Evolutionary conservation across 2,888 invertebrate genomes (phyloP).

Genomic region (Cheilosia pagana): DNA sequence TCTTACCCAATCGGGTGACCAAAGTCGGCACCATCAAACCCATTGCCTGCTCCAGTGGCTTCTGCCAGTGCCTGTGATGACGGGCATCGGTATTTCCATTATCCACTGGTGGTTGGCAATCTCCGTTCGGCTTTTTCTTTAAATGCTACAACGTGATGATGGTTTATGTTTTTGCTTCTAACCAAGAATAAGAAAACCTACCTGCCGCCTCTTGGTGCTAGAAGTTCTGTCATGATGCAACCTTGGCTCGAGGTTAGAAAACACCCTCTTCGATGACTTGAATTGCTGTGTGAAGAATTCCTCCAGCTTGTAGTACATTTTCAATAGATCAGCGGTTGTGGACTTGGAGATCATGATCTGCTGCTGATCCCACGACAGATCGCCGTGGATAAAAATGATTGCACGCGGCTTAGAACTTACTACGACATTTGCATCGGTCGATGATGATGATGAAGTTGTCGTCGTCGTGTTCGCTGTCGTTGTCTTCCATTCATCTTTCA

Average conservation of each 20-base stretch:
- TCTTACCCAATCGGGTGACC: conserved; percentile 87
- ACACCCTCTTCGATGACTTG: conserved; percentile 96
- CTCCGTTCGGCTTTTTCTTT: conserved; percentile 82
- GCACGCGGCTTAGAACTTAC: conserved; percentile 85
- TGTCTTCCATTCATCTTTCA: conserved; percentile 94
- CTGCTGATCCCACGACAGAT: conserved; percentile 96
- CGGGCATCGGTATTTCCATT: conserved; percentile 86
- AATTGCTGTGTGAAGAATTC: conserved; percentile 99
- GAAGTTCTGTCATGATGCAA: conserved; percentile 81
- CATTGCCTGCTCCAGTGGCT: conserved; percentile 91
- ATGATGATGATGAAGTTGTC: conserved; percentile 29
- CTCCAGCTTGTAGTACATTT: conserved; percentile 98
- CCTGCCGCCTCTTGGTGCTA: conserved; percentile 82
- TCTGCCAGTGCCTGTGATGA: conserved; percentile 98
- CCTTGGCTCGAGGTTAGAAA: conserved; percentile 88
- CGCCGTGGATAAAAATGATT: conserved; percentile 95
- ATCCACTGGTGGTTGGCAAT: conserved; percentile 75
- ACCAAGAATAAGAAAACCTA: conserved; percentile 47
- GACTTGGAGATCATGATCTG: conserved; percentile 98
- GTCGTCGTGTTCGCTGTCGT: conserved; percentile 84
- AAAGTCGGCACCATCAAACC: conserved; percentile 91
- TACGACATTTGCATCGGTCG: conserved; percentile 80
- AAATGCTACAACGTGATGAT: conserved; percentile 71
- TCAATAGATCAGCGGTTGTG: conserved; percentile 97
- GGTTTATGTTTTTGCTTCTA: no score